Evolutionary conservation across 2,888 invertebrate genomes (phyloP).

Genomic region (Aleiodes testaceus): DNA sequence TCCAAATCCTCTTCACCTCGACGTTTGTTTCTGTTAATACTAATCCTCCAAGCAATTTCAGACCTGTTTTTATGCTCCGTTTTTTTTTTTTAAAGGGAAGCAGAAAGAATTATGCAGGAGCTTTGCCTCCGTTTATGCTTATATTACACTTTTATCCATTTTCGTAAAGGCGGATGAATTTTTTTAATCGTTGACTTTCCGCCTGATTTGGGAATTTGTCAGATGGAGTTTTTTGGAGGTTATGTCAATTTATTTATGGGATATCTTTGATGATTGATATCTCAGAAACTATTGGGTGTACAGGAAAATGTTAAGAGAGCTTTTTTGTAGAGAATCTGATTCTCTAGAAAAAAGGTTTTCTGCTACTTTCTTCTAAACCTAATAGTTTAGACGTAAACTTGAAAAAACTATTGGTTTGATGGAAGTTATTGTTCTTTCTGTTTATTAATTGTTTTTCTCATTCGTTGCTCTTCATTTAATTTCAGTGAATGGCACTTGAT

Average conservation of each 20-base stretch:
- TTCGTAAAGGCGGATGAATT: too few species aligned
- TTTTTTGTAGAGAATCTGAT: not conserved
- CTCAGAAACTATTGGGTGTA: not conserved
- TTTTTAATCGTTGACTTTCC: too few species aligned
- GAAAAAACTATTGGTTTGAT: too few species aligned
- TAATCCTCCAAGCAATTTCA: conserved; percentile 14
- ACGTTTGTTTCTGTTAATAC: conserved; percentile 27
- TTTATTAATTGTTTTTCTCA: too few species aligned
- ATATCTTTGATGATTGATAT: not conserved
- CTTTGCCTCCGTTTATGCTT: too few species aligned
- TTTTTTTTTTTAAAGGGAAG: not conserved
- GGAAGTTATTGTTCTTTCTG: too few species aligned
- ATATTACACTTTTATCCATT: too few species aligned
- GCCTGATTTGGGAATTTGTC: too few species aligned
- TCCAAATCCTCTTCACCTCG: conserved; percentile 31
- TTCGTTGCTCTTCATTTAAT: too few species aligned
- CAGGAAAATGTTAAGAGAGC: not conserved
- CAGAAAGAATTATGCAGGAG: too few species aligned
- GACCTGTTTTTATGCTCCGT: not conserved
- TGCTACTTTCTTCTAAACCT: not conserved
- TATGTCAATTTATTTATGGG: not conserved
- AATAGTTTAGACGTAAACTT: not conserved
- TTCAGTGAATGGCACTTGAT: too few species aligned
- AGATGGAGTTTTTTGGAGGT: not conserved
- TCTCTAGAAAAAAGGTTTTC: not conserved